Percentiles rank a stretch among this genome's conserved stretches.
phyloP scores from a whole-genome alignment of 2,888 invertebrate genomes.

The Idaea straminata region DNA sequence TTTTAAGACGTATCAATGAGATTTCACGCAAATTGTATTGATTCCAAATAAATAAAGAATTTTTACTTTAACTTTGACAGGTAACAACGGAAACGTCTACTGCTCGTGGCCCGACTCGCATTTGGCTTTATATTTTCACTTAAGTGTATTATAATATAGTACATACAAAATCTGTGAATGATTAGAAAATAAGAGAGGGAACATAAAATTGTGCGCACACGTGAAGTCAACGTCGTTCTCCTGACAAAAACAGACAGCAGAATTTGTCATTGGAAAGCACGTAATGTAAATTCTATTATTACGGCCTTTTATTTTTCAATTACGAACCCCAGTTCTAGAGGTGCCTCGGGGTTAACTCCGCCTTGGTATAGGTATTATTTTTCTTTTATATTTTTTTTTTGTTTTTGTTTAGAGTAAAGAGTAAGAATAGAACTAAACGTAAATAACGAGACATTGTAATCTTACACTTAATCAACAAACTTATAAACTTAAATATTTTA shows the following conservation, averaged over 20 bases:
- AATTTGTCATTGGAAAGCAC: conserved; percentile 75
- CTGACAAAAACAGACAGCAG: conserved; percentile 74
- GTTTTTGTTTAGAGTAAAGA: conserved; percentile 26
- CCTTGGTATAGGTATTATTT: conserved; percentile 40
- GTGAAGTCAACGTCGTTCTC: conserved; percentile 61
- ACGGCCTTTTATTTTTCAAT: conserved; percentile 80
- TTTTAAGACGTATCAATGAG: too few relatives aligned
- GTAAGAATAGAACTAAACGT: not conserved
- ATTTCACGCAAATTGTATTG: too few relatives aligned
- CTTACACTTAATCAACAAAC: too few relatives aligned
- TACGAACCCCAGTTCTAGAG: conserved; percentile 63
- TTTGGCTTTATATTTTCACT: too few relatives aligned
- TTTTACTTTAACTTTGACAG: too few relatives aligned
- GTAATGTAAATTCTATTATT: conserved; percentile 80
- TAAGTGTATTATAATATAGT: not conserved
- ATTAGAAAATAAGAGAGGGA: conserved; percentile 35
- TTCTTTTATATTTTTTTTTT: conserved; percentile 42
- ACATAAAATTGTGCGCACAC: conserved; percentile 43
- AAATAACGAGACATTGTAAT: not conserved
- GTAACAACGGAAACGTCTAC: too few relatives aligned
- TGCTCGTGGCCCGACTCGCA: too few relatives aligned
- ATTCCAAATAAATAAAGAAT: too few relatives aligned
- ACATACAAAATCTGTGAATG: conserved; percentile 17
- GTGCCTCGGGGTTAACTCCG: conserved; percentile 70
- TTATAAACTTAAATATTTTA: too few relatives aligned